Percentiles rank a stretch among this genome's conserved stretches.
These are phyloP conservation scores for Orius insidiosus DNA, from an alignment of 1,140 invertebrate genomes.

Conservation along the genomic window DNA sequence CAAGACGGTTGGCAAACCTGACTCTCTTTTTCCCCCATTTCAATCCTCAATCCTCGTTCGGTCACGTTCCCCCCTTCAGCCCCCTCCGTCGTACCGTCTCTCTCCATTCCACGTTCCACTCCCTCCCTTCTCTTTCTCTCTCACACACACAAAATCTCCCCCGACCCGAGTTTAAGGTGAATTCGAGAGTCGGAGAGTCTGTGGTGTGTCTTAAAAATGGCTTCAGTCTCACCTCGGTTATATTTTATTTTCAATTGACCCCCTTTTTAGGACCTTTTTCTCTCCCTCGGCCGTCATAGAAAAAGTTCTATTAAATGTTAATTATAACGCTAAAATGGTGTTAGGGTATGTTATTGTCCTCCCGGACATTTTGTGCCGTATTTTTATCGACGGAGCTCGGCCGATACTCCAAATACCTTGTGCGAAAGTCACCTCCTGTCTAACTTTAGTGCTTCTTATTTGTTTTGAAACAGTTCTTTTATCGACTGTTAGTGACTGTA, in stretches of 20 bases:
- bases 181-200: too few species aligned
- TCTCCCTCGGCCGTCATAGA: not conserved
- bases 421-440: constrained; percentile 34
- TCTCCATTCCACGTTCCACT: too few species aligned
- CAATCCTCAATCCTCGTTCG: too few species aligned
- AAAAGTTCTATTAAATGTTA: too few species aligned
- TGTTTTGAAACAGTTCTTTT: constrained; percentile 60
- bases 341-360: constrained; percentile 16
- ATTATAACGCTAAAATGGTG: constrained; percentile 15
- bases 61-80: too few species aligned
- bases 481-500: constrained; percentile 54
- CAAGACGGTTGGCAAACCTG: too few species aligned
- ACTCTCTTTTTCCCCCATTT: too few species aligned
- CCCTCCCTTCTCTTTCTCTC: too few species aligned
- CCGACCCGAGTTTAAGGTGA: too few species aligned
- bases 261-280: constrained; percentile 2
- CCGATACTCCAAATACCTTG: constrained; percentile 20
- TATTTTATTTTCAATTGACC: constrained; percentile 3
- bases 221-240: constrained; percentile 11
- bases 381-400: constrained; percentile 15
- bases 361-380: constrained; percentile 13
- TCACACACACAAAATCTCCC: too few species aligned
- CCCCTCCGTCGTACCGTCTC: too few species aligned
- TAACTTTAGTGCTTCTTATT: constrained; percentile 50
- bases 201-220: constrained; percentile 15